Percentiles rank a stretch among this genome's conserved stretches.
phyloP scores from a whole-genome alignment of 1,140 invertebrate species.

The Caerostris extrusa region DNA sequence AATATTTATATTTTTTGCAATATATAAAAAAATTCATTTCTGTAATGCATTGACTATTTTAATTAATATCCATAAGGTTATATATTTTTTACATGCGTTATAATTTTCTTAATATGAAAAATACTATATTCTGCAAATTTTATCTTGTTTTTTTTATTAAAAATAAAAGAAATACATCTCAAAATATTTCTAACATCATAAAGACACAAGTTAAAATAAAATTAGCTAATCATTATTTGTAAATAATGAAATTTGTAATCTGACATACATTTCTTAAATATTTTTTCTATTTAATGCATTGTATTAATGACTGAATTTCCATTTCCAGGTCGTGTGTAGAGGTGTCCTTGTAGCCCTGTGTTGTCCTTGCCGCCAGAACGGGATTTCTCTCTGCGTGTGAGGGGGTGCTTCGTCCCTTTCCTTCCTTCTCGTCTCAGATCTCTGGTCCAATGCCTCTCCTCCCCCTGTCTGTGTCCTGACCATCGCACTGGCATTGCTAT shows the following conservation, averaged over 20 bases:
- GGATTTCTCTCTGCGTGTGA: conserved; percentile 55
- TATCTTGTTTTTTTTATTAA: too few species aligned
- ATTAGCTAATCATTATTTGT: not conserved
- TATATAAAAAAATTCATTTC: too few species aligned
- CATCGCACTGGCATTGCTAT: conserved; percentile 61
- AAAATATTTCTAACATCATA: too few species aligned
- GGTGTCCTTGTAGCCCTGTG: not conserved
- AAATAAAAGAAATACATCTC: too few species aligned
- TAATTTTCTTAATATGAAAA: too few species aligned
- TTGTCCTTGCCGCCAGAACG: conserved; percentile 45
- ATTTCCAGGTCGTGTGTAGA: not conserved
- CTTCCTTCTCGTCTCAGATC: conserved; percentile 14
- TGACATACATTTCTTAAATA: not conserved
- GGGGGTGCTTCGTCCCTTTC: conserved; percentile 60
- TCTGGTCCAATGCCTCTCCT: conserved; percentile 66
- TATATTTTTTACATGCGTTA: too few species aligned
- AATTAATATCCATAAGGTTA: too few species aligned
- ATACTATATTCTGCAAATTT: too few species aligned
- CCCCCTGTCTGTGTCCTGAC: conserved; percentile 60
- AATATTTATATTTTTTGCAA: too few species aligned
- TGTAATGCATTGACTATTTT: too few species aligned
- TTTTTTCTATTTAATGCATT: not conserved
- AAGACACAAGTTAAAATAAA: too few species aligned
- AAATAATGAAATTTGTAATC: not conserved
- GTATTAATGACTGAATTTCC: not conserved